Evolutionary conservation across 1,140 invertebrate species (phyloP), one percentile per base, ranked within the genome.

Genomic region (Drosophila baimaii): DNA sequence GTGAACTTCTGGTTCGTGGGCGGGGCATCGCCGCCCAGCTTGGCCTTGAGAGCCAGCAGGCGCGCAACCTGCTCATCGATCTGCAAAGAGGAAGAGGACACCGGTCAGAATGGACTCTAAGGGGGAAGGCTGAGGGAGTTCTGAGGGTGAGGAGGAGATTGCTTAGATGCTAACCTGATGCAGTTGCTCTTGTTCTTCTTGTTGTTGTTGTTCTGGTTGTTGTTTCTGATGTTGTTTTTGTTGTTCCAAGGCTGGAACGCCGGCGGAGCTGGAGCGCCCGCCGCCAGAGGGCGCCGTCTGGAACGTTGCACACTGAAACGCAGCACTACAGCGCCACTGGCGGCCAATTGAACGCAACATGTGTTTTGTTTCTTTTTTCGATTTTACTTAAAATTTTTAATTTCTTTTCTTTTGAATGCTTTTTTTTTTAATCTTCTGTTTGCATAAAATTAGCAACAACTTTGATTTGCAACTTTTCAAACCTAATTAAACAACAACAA

Each of bases 21-120:
- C 61, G 93, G 92, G 65, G 93, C 93, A 65, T 95, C 94, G 78
- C 94, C 93, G 13, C 93, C 94, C 10, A 97, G 81, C 90, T 96
- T 94, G 19, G 95, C 94, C 93, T 98, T 98, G 5, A 98, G 88
- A 52, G 95, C 94, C 56, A 98, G 91, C 23, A 98, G 93, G 90
- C 97, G 97, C 3, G 94, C 93, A 12, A 98, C 96, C 93, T 98
- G 96, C 91, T 96, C 94, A 83, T 94, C 93, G 76, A 97, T 95
- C 96, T 97, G 93, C 17, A 41, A 86, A 12, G 3, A 62, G 8
- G 21, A 51, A 77, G 58, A 17, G 44, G 33, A 13, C 31, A 59
- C 25, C 8, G 19, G 19, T 33, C 25, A 37, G 27, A 61, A 57
- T 58, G 17, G 21, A 9, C 5, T 9, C 7, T 23, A 5, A 21